Evolutionary conservation across 2,797 vertebrate genomes (phyloP), one percentile per base, ranked within the genome.

Genomic region (Danio tinwini): DNA sequence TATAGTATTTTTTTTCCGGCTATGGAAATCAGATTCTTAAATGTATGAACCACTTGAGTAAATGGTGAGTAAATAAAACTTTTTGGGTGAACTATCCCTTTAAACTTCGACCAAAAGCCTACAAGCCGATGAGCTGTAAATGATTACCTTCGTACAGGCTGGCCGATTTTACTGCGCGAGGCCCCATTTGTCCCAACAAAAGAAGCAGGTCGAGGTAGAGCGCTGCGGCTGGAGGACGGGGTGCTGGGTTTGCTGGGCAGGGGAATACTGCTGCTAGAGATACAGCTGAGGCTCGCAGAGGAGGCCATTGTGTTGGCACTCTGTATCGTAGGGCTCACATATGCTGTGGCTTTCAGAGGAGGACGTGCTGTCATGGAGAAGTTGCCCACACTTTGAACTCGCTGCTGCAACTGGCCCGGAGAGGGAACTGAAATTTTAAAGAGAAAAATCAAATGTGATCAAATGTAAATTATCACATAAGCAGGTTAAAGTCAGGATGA

Each of bases 321-420:
- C 91, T 98, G 97, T 70, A 99, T 91, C 0, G 97, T 99, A 10
- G 97, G 98, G 88, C 97, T 99, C 62, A 99, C 98, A 0, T 99
- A 99, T 39, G 98, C 98, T 8, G 97, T 99, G 85, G 98, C 98
- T 92, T 99, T 99, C 5, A 97, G 89, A 11, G 95, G 94, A 59
- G 96, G 95, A 58, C 97, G 93, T 40, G 91, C 82, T 21, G 93
- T 92, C 71, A 93, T 90, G 3, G 95, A 94, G 88, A 99, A 99
- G 86, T 96, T 97, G 17, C 96, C 95, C 84, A 98, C 92, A 7
- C 97, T 99, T 86, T 98, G 97, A 58, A 97, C 95, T 70, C 97
- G 90, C 86, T 99, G 96, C 65, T 93, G 94, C 83, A 98, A 95
- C 87, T 97, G 97, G 67, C 96, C 96, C 2, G 96, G 96, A 50